Base-by-base conservation (phyloP, 1,140 invertebrate species). In the Cepaea nemoralis region DNA sequence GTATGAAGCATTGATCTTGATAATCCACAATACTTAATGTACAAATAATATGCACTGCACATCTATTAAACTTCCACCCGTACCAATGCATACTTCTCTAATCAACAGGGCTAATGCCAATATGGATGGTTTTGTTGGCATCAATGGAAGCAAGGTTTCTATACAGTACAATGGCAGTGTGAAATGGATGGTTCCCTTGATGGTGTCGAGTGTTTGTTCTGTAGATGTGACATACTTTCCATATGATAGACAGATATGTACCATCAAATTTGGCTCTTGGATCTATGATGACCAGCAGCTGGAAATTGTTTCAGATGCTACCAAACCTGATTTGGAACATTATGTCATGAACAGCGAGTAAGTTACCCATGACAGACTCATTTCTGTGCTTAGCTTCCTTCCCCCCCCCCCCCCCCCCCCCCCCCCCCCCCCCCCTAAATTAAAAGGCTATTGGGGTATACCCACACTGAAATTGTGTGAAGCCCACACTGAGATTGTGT, bases 191-290 rank as follows among this genome's bases (percentile, higher is more conserved):
- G 82, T 90, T n/a, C 90, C 90, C 0, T 75, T 90, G 35, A 89
- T 90, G 82, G 86, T 89, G 14, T 87, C 89, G 39, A 89, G 88
- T 77, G 80, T 86, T 39, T 91, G 90, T 80, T 50, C 85, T 2
- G 88, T 91, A 3, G 89, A 90, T 75, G 90, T 90, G 33, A 90
- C 86, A 6, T 91, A 86, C 82, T 91, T 99, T 92, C 97, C 97
- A 0, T 99, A 98, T 90, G 98, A 99, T 92, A 94, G 97, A 91
- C 97, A 99, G 91, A 96, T 95, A 39, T 99, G 98, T 92, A 95
- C 96, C 91, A 97, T 99, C 95, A 97, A 97, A 92, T 99, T 99
- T 88, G 98, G 98, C 6, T 98, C 97, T 0, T 99, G 98, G 98
- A 98, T 97, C 1, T 99, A 99, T 90, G 97, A 99, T 88, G 97